A percentile compares a stretch with the other conserved stretches of the same genome.
Conservation (phyloP, 2,888 invertebrate genomes). For the Caenorhabditis sulstoni region DNA sequence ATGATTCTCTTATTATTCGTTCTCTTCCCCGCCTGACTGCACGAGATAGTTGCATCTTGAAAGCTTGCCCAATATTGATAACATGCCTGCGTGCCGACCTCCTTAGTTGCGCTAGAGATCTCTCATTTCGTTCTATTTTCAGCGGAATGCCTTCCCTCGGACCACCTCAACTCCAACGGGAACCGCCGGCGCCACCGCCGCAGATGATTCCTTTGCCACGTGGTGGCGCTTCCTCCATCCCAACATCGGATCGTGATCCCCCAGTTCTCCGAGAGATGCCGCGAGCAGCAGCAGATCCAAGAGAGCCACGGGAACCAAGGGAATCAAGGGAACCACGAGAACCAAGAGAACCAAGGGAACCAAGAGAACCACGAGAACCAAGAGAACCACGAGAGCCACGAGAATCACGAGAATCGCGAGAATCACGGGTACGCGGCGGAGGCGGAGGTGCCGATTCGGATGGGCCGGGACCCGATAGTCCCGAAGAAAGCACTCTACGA, state of each 20-base stretch:
- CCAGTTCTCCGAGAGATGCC: conserved; percentile 9
- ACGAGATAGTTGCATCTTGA: not conserved
- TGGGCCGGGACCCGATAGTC: conserved; percentile 40
- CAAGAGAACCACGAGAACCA: not conserved
- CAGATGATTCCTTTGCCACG: conserved; percentile 43
- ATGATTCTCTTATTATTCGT: no score
- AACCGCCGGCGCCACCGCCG: conserved; percentile 45
- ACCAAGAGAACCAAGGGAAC: not conserved
- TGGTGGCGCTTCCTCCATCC: no score
- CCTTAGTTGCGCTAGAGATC: no score
- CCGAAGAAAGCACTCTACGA: conserved; percentile 51
- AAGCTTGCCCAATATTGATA: no score
- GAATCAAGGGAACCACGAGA: not conserved
- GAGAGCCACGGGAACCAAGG: not conserved
- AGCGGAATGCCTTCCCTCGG: conserved; percentile 55
- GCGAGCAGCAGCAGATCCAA: not conserved
- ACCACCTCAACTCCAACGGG: conserved; percentile 46
- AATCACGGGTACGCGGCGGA: not conserved
- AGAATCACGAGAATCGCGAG: not conserved
- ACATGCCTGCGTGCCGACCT: no score
- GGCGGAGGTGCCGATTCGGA: conserved; percentile 4
- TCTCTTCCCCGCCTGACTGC: conserved; percentile 1
- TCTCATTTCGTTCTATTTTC: conserved; percentile 3
- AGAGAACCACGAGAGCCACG: not conserved
- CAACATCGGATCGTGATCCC: conserved; percentile 9